These are phyloP conservation scores for Mustela nigripes DNA, from an alignment of 2,113 vertebrate species.

Conservation along the genomic window DNA sequence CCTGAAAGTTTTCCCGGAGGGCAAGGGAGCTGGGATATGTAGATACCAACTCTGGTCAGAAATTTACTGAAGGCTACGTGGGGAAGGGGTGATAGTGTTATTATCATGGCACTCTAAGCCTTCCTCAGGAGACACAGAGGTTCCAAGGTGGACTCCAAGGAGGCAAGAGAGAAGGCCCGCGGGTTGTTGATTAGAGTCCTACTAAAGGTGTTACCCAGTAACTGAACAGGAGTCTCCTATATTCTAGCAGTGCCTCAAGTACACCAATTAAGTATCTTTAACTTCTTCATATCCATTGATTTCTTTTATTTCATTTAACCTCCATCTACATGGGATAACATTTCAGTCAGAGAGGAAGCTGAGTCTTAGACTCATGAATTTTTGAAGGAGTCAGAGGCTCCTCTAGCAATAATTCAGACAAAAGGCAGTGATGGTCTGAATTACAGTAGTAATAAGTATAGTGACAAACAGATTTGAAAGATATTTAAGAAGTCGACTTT, in stretches of 20 bases:
- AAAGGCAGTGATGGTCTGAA: neutral
- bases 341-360: neutral
- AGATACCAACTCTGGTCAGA: neutral
- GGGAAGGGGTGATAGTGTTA: neutral
- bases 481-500: neutral
- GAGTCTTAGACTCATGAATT: neutral
- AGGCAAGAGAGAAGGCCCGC: neutral
- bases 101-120: neutral
- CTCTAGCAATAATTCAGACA: neutral
- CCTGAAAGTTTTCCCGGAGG: neutral
- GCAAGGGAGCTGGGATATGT: neutral
- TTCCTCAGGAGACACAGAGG: neutral
- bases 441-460: neutral
- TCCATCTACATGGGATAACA: neutral
- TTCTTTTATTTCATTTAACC: neutral
- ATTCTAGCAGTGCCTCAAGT: neutral
- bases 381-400: neutral
- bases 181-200: neutral
- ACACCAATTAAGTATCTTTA: neutral
- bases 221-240: neutral
- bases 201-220: neutral
- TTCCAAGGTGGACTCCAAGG: neutral
- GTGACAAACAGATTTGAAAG: neutral
- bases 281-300: neutral
- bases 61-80: neutral